A percentile compares a stretch with the other conserved stretches of the same genome.
phyloP scores from a whole-genome alignment of 2,888 invertebrate genomes.

The Xestia xanthographa region DNA sequence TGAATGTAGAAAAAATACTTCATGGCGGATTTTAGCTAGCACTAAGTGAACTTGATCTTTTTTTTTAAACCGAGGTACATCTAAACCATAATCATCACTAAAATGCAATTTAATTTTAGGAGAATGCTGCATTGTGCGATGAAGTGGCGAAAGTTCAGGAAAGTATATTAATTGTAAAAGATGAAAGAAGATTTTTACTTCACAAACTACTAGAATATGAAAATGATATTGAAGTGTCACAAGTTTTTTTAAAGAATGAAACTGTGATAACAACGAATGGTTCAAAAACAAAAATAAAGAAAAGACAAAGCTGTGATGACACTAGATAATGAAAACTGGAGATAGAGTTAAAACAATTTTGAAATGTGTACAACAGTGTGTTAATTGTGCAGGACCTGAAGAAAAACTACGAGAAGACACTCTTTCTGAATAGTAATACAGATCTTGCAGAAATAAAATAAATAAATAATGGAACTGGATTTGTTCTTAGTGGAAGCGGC shows the following conservation, averaged over 20 bases:
- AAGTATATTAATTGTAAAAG: constrained; percentile 94
- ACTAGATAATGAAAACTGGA: constrained; percentile 65
- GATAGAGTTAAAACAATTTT: background rate
- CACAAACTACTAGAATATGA: constrained; percentile 94
- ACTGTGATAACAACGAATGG: constrained; percentile 75
- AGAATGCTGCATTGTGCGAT: constrained; percentile 96
- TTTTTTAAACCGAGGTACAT: background rate
- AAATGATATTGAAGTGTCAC: constrained; percentile 81
- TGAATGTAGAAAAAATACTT: background rate
- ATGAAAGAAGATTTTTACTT: constrained; percentile 95
- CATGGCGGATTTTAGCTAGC: background rate
- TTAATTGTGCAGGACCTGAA: background rate
- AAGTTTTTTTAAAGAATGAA: constrained; percentile 75
- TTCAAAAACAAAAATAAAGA: constrained; percentile 79
- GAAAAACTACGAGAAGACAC: background rate
- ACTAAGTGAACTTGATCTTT: background rate
- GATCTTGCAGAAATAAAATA: background rate
- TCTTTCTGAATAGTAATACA: background rate
- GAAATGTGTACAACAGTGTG: background rate
- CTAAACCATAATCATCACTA: background rate
- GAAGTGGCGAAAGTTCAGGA: constrained; percentile 96
- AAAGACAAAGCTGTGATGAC: constrained; percentile 80
- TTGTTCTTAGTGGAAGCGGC: background rate
- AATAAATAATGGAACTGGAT: background rate
- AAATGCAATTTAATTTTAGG: constrained; percentile 85